Base-by-base conservation (phyloP, 2,113 vertebrate species). In the Callionymus lyra region DNA sequence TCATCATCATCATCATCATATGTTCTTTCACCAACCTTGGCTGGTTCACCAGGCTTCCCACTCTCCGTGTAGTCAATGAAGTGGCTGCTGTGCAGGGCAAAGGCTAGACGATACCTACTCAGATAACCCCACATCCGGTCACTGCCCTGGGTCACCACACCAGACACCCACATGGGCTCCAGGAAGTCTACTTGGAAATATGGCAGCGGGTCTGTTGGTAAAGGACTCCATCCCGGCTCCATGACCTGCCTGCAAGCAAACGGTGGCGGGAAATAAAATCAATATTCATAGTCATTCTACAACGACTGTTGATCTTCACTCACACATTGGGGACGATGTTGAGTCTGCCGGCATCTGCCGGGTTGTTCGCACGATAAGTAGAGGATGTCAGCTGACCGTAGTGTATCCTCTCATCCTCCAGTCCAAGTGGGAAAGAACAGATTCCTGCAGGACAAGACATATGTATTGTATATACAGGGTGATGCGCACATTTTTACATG, bases 111-210 rank as follows among this genome's bases (percentile, higher is more conserved):
- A 62, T 87, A 91, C 21, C 77, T 81, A 15, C 71, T 77, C 56
- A 89, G 52, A 51, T 75, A 86, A 44, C 86, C 88, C 59, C 68
- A 76, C 40, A 80, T 77, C 9, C 59, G 74, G 3, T 81, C 68
- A 12, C 83, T 86, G 9, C 85, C 89, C 58, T 90, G 88, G 0
- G 76, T 86, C 63, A 87, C 74, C 21, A 90, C 55, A 0, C 87
- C 88, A 0, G 87, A 87, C n/a, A 90, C 55, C 80, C 88, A 89
- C 6, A 64, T 82, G 11, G 87, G 87, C 66, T 85, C 81, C 21
- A 84, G 70, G 41, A 91, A 82, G 56, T 91, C 88, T 62, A 90
- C 85, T 53, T 91, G 87, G 16, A 89, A 80, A 51, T 83, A 88
- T 1, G 88, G 88, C 9, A 74, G 41, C 1, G 61, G 58, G 41